Evolutionary conservation across 2,888 invertebrate species (phyloP).

Genomic region (Patella depressa): DNA sequence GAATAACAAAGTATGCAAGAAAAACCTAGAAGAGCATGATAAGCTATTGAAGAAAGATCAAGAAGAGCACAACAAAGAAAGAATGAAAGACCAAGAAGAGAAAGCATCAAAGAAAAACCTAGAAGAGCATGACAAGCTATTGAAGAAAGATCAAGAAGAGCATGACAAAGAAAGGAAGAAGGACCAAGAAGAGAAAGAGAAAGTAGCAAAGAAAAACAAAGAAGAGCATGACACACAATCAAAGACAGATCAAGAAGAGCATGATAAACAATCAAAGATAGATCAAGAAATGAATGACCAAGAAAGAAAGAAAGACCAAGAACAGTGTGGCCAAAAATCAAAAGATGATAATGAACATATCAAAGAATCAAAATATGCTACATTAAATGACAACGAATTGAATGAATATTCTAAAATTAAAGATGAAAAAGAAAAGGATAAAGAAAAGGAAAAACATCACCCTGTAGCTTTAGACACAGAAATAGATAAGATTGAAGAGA

Average conservation of each 20-base stretch:
- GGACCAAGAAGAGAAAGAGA: not conserved
- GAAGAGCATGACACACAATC: not conserved
- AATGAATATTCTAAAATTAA: too few species aligned
- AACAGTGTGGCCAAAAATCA: not conserved
- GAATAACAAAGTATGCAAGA: not conserved
- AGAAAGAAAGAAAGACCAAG: not conserved
- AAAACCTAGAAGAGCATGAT: too few species aligned
- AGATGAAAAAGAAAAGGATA: too few species aligned
- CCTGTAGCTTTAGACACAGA: too few species aligned
- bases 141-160: not conserved
- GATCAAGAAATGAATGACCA: not conserved
- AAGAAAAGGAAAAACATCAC: not conserved
- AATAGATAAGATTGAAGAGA: not conserved
- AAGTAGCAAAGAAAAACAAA: not conserved
- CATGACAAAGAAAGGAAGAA: not conserved
- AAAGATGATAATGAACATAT: too few species aligned
- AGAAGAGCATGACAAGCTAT: not conserved
- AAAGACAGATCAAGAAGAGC: conserved; percentile 6
- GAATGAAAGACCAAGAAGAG: not conserved
- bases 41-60: too few species aligned
- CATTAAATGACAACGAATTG: too few species aligned
- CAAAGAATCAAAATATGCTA: too few species aligned
- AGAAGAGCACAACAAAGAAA: not conserved
- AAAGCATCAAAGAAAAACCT: not conserved
- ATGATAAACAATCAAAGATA: not conserved